Conservation (phyloP, 2,888 invertebrate genomes). For the Julus scandinavius region DNA sequence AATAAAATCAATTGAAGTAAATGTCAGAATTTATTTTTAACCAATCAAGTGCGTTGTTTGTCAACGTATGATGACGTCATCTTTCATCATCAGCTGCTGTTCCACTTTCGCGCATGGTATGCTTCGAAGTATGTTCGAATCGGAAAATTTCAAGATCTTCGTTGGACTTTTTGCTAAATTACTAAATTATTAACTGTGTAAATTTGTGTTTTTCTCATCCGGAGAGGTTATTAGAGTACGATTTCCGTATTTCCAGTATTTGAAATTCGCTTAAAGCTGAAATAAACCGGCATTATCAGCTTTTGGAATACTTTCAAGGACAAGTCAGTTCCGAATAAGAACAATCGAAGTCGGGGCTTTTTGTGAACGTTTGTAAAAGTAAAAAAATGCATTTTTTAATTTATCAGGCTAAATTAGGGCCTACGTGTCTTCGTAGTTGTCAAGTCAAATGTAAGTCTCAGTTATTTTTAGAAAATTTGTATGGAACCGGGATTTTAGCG, state of each 20-base stretch:
- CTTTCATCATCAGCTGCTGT: conserved; percentile 12
- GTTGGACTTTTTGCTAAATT: conserved; percentile 19
- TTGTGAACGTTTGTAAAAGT: neutral
- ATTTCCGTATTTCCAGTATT: neutral
- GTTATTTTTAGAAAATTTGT: neutral
- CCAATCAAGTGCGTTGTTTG: neutral
- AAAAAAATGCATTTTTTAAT: conserved; percentile 9
- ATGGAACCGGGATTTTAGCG: neutral
- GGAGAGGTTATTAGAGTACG: neutral
- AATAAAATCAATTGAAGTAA: too few species aligned
- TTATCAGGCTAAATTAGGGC: neutral
- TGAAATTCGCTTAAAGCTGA: neutral
- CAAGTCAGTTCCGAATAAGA: neutral
- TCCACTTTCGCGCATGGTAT: neutral
- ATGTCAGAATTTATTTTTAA: neutral
- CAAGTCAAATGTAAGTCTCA: neutral
- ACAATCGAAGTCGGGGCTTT: neutral
- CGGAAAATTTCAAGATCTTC: conserved; percentile 13
- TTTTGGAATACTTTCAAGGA: neutral
- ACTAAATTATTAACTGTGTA: neutral
- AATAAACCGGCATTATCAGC: neutral
- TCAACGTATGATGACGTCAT: neutral
- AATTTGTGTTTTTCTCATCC: neutral
- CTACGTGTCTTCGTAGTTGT: neutral
- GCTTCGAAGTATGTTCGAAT: conserved; percentile 5